A percentile compares a stretch with the other conserved stretches of the same genome.
phyloP scores from a whole-genome alignment of 2,113 vertebrate genomes.

The Apus apus region DNA sequence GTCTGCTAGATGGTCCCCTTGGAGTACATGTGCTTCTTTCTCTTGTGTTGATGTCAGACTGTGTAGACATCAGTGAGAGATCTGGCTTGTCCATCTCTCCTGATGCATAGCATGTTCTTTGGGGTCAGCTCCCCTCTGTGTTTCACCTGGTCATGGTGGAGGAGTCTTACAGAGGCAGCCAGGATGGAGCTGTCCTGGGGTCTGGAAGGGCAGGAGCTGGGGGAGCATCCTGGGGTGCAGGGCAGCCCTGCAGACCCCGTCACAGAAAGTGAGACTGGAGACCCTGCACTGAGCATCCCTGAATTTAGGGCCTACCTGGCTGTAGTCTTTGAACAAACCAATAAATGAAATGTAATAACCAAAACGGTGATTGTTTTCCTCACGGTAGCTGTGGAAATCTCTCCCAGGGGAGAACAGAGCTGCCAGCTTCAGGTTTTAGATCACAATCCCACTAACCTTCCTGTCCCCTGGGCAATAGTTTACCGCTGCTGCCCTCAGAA shows the following conservation, averaged over 20 bases:
- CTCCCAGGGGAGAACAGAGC: background rate
- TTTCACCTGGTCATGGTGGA: background rate
- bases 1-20: background rate
- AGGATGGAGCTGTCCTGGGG: background rate
- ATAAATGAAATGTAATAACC: constrained; percentile 68
- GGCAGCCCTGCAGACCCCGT: background rate
- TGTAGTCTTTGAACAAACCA: constrained; percentile 63
- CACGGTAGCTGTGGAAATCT: constrained; percentile 34
- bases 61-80: background rate
- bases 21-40: rapidly evolving
- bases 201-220: background rate
- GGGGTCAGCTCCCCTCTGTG: background rate
- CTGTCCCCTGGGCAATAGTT: constrained; percentile 60
- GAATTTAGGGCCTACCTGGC: constrained; percentile 50
- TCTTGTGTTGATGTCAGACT: background rate
- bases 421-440: constrained; percentile 66
- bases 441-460: constrained; percentile 69
- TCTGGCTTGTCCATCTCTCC: background rate
- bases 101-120: background rate
- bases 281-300: background rate
- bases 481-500: constrained; percentile 55
- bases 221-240: background rate
- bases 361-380: constrained; percentile 64
- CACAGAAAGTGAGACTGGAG: background rate
- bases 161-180: background rate